Evolutionary conservation across 1,140 invertebrate species (phyloP), one percentile per base, ranked within the genome.

Genomic region (Drosophila setifemur): DNA sequence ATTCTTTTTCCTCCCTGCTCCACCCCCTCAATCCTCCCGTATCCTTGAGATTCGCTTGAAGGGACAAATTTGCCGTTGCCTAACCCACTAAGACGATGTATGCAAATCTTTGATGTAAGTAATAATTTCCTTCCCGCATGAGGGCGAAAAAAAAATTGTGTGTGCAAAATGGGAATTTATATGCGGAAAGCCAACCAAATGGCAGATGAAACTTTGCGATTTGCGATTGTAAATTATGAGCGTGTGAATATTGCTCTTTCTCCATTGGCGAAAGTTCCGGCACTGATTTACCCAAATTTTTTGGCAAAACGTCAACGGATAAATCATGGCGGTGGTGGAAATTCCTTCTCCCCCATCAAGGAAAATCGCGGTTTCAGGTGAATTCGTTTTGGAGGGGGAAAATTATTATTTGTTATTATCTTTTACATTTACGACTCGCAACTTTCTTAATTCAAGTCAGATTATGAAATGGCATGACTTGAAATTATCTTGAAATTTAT

Each of bases 61-160:
- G 39, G 45, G 35, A 48, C 48, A 60, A 69, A 66, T 66, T 66
- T 64, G 42, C 43, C 61, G 7, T 64, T 73, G 50, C 63, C 48
- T 50, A 49, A 81, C 25, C 78, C 61, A 61, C 61, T 64, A 40
- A 64, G 57, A 64, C 77, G 81, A 78, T 83, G 67, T 85, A 83
- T 83, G 79, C 70, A 83, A 83, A 83, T 83, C 79, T 83, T 85
- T 83, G 70, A 83, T 85, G 79, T 83, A 85, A 83, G 79, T 83
- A 83, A 83, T 85, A 83, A 83, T 85, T 83, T 83, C 79, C 79
- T 83, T 83, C 79, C 79, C 60, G 26, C 39, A 55, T 55, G 28
- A n/a, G 40, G 42, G 14, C 21, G 42, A 63, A 23, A 25, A 25
- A 37, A 55, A 21, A 60, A 37, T 25, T 2, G 19, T 11, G 9